Percentiles rank a stretch among this genome's conserved stretches.
Evolutionary conservation across 1,140 invertebrate genomes (phyloP).

Genomic region (Pogonus chalceus): DNA sequence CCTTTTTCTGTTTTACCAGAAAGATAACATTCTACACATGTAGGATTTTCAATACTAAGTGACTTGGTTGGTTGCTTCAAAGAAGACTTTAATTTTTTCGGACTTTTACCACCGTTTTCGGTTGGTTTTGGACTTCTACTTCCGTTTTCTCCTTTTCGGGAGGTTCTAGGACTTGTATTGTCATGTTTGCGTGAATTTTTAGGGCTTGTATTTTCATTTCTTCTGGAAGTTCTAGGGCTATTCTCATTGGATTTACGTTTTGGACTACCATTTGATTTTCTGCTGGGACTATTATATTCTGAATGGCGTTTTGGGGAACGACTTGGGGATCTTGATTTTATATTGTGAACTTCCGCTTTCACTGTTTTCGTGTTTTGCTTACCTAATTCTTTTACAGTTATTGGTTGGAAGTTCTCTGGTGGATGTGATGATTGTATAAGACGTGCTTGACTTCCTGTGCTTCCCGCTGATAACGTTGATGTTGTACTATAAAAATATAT

Average conservation of each 20-base stretch:
- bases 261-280: not conserved
- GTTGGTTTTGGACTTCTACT: slow-evolving; percentile 15
- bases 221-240: slow-evolving; percentile 16
- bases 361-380: slow-evolving; percentile 39
- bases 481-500: slow-evolving; percentile 56
- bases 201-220: slow-evolving; percentile 21
- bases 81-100: slow-evolving; percentile 28
- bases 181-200: slow-evolving; percentile 17
- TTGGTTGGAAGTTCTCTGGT: slow-evolving; percentile 78
- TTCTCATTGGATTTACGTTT: slow-evolving; percentile 15
- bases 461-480: slow-evolving; percentile 86
- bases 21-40: slow-evolving; percentile 53
- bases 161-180: slow-evolving; percentile 19
- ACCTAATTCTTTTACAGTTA: slow-evolving; percentile 78
- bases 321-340: slow-evolving; percentile 18
- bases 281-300: slow-evolving; percentile 8
- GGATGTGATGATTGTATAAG: slow-evolving; percentile 89
- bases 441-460: slow-evolving; percentile 84
- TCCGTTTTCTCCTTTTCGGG: slow-evolving; percentile 14
- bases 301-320: slow-evolving; percentile 19
- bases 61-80: slow-evolving; percentile 35
- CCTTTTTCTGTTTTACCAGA: slow-evolving; percentile 44
- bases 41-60: slow-evolving; percentile 45
- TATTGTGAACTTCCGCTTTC: slow-evolving; percentile 24
- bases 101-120: slow-evolving; percentile 18